Base-by-base conservation (phyloP, 2,888 invertebrate species). In the Pristionchus exspectatus region DNA sequence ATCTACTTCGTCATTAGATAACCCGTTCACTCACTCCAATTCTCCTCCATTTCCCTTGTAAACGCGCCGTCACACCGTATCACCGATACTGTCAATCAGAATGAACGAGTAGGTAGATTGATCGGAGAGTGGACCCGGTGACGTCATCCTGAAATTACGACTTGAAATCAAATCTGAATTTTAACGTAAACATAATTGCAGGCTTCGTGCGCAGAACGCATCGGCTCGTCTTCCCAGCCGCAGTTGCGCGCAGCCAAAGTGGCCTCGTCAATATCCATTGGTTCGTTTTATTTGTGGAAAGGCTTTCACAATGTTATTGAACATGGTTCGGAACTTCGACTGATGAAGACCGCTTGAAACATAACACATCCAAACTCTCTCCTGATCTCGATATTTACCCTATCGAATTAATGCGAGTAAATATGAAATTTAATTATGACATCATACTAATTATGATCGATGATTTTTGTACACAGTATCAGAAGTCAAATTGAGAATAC, bases 191-290 rank as follows among this genome's bases (percentile, higher is more conserved):
- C 38, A 38, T 63, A 33, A 7, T 59, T 85, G 0, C 84, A 85
- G 84, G 84, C 59, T 33, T 85, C 84, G 56, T 85, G 84, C 59
- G 59, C 24, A 30, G 84, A 85, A n/a, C 84, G 84, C 7, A 30
- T 85, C 21, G 81, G 81, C n/a, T 9, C 44, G 12, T 50, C 81
- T 3, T 81, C 81, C 0, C 81, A 81, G 18, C 74, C 74, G 24
- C 81, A 81, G 27, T 54, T 50, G 50, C 24, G 81, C 24, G 50
- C 81, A 21, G 81, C 81, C 50, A 81, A 81, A 54, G 84, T 85
- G 59, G 84, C 84, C 3, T 85, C 84, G 10, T 56, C 81, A 0
- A 54, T 81, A 12, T 81, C 81, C 24, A 81, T 81, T 27, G 81
- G 81, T 81, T 7, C 24, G 77, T 9, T 0, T 14, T 0, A 0